These are phyloP conservation scores for Xiphophorus maculatus DNA, from an alignment of 2,113 vertebrate genomes.

Conservation along the genomic window DNA sequence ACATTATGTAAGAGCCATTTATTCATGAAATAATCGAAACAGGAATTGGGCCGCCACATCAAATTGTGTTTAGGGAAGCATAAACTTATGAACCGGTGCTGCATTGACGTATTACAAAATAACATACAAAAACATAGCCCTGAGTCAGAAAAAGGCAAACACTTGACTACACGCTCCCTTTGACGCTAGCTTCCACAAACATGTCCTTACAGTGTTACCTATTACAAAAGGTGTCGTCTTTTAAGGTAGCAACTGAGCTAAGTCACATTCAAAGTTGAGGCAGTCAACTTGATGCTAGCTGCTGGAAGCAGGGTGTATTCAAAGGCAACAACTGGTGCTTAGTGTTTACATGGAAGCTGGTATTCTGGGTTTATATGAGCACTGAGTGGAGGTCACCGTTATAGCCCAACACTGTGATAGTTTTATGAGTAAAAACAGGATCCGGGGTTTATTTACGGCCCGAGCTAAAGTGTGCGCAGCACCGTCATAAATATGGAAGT, in stretches of 20 bases:
- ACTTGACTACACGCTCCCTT: no score
- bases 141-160: no score
- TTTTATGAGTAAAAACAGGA: conserved; percentile 13
- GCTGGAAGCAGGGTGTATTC: conserved; percentile 39
- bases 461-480: conserved; percentile 31
- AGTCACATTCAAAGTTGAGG: not conserved
- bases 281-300: conserved; percentile 13
- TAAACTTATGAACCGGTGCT: no score
- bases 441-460: not conserved
- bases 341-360: conserved; percentile 23
- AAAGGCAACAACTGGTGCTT: conserved; percentile 17
- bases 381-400: conserved; percentile 30
- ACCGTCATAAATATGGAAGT: conserved; percentile 15
- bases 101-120: no score
- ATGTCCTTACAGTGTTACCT: not conserved
- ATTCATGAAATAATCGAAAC: no score
- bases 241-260: not conserved
- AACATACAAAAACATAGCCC: no score
- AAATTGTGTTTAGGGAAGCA: no score
- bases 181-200: no score
- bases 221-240: not conserved
- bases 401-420: not conserved
- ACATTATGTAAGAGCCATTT: no score
- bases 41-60: no score
- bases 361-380: not conserved